phyloP scores from a whole-genome alignment of 2,888 invertebrate species.

The Blastobasis adustella region DNA sequence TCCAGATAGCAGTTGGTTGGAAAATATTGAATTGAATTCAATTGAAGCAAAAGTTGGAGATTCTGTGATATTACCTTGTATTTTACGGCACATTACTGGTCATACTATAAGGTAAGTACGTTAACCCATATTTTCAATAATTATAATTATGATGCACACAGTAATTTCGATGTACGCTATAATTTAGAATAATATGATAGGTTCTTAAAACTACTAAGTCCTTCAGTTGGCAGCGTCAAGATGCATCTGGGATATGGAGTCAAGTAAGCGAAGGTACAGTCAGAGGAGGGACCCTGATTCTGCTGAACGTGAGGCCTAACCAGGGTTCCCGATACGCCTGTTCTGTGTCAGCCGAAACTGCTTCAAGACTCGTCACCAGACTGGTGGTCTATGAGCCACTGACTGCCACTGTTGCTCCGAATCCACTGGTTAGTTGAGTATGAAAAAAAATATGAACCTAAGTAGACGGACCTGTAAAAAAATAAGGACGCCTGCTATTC shows the following conservation, averaged over 20 bases:
- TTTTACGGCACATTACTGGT: constrained; percentile 48
- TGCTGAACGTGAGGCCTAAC: constrained; percentile 76
- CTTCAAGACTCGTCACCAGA: constrained; percentile 77
- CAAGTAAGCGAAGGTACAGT: constrained; percentile 48
- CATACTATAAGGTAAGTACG: constrained; percentile 53
- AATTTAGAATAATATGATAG: background rate
- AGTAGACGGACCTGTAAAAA: too few relatives aligned
- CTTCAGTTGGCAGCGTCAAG: constrained; percentile 64
- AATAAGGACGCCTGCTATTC: too few relatives aligned
- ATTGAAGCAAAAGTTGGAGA: constrained; percentile 55
- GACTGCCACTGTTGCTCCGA: constrained; percentile 77
- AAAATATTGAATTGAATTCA: constrained; percentile 57
- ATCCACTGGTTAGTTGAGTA: constrained; percentile 72
- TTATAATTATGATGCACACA: background rate
- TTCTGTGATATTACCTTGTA: constrained; percentile 55
- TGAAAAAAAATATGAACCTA: background rate
- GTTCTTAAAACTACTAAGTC: background rate
- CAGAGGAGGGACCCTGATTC: constrained; percentile 46
- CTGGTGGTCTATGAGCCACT: constrained; percentile 80
- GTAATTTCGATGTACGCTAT: background rate
- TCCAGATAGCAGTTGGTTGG: constrained; percentile 64
- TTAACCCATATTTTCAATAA: background rate
- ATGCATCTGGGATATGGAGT: constrained; percentile 51
- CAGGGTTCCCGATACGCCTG: constrained; percentile 83
- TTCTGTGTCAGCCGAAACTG: constrained; percentile 79